These are phyloP conservation scores for Lasioglossum marginatum DNA, from an alignment of 2,888 invertebrate genomes.

Conservation along the genomic window DNA sequence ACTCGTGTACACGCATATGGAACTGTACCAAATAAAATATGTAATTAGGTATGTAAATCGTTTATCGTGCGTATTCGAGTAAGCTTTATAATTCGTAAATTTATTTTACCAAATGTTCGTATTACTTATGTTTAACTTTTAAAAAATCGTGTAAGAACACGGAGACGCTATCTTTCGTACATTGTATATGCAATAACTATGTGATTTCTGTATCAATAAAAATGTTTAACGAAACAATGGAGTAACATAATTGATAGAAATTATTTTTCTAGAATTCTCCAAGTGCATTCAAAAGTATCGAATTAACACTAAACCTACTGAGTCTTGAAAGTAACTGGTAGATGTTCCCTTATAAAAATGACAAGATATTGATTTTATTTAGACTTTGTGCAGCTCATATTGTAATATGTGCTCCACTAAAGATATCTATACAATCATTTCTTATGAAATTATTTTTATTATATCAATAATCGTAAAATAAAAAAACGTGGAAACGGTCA, in stretches of 20 bases:
- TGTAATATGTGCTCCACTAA: no score
- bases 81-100: not conserved
- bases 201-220: conserved; percentile 12
- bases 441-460: no score
- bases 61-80: not conserved
- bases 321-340: no score
- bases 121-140: not conserved
- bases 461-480: no score
- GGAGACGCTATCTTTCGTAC: not conserved
- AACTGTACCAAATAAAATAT: conserved; percentile 1
- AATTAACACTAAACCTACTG: no score
- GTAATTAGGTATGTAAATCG: not conserved
- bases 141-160: not conserved
- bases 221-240: not conserved
- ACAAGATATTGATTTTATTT: no score
- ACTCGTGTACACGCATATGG: not conserved
- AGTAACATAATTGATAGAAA: not conserved
- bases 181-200: not conserved
- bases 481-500: no score
- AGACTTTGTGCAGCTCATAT: no score
- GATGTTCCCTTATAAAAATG: no score
- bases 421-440: no score
- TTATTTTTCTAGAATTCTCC: not conserved
- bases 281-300: no score
- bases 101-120: not conserved